Evolutionary conservation across 2,797 vertebrate genomes (phyloP).

Genomic region (Danio choprae): DNA sequence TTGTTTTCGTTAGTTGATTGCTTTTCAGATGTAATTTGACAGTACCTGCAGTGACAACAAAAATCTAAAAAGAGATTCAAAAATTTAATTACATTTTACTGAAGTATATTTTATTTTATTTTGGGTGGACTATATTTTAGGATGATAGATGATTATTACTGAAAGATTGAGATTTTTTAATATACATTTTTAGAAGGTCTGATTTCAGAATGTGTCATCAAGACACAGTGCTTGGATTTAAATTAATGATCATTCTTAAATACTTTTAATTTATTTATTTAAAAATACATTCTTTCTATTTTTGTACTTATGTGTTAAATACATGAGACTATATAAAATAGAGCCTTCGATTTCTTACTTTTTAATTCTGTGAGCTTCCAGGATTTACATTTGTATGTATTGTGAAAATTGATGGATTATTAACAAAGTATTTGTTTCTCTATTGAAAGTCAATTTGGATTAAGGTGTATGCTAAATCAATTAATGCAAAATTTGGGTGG

Average conservation of each 20-base stretch:
- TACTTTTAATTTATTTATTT: neutral
- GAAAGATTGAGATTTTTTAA: neutral
- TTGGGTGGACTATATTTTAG: neutral
- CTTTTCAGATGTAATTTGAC: neutral
- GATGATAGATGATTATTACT: neutral
- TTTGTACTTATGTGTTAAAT: neutral
- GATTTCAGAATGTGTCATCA: neutral
- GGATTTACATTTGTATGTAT: neutral
- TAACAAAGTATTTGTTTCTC: neutral
- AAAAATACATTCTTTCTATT: neutral
- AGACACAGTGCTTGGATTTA: neutral
- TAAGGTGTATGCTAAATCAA: neutral
- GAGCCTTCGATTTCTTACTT: neutral
- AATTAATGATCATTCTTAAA: neutral
- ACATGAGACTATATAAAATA: neutral
- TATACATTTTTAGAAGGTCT: neutral
- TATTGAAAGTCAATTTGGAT: neutral
- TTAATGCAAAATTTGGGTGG: neutral
- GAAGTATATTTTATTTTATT: too few relatives aligned
- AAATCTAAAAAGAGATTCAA: too few relatives aligned
- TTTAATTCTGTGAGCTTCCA: neutral
- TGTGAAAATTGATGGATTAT: neutral
- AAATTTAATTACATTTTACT: too few relatives aligned
- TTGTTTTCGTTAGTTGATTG: neutral
- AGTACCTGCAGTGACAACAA: neutral